phyloP scores from a whole-genome alignment of 2,113 vertebrate genomes.

The Phrynosoma platyrhinos region DNA sequence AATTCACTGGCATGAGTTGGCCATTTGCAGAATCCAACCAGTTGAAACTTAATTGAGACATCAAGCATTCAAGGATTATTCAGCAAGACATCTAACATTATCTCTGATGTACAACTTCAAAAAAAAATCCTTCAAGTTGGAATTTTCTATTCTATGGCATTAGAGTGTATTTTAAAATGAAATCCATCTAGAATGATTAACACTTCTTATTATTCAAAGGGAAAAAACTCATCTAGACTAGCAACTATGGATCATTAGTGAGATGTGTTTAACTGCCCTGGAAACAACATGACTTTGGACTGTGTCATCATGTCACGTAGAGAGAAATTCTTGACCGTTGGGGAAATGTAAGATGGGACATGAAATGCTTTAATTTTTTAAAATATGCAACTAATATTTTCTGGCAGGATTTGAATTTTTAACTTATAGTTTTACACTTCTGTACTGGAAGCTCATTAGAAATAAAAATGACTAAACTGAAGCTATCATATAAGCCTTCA shows the following conservation, averaged over 20 bases:
- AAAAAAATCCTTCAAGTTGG: conserved; percentile 75
- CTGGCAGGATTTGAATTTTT: too few species aligned
- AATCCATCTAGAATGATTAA: conserved; percentile 83
- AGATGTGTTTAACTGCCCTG: conserved; percentile 80
- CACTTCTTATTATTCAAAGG: conserved; percentile 81
- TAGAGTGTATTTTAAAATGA: conserved; percentile 81
- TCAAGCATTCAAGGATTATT: conserved; percentile 70
- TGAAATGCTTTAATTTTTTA: too few species aligned
- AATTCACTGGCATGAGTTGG: conserved; percentile 37
- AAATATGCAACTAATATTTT: too few species aligned
- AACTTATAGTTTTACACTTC: too few species aligned
- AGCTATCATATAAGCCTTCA: too few species aligned
- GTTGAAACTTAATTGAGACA: conserved; percentile 65
- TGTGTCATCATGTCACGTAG: conserved; percentile 78
- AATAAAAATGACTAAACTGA: too few species aligned
- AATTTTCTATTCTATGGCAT: conserved; percentile 80
- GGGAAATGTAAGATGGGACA: conserved; percentile 46
- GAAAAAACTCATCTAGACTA: conserved; percentile 81
- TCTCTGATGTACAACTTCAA: conserved; percentile 78
- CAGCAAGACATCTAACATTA: conserved; percentile 62
- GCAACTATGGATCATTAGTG: conserved; percentile 79
- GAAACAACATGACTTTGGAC: conserved; percentile 80
- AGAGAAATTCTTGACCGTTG: conserved; percentile 72
- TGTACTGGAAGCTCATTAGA: too few species aligned
- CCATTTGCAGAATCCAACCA: conserved; percentile 65